Evolutionary conservation across 1,140 invertebrate genomes (phyloP), one percentile per base, ranked within the genome.

Genomic region (Mycetomoellerius zeteki): DNA sequence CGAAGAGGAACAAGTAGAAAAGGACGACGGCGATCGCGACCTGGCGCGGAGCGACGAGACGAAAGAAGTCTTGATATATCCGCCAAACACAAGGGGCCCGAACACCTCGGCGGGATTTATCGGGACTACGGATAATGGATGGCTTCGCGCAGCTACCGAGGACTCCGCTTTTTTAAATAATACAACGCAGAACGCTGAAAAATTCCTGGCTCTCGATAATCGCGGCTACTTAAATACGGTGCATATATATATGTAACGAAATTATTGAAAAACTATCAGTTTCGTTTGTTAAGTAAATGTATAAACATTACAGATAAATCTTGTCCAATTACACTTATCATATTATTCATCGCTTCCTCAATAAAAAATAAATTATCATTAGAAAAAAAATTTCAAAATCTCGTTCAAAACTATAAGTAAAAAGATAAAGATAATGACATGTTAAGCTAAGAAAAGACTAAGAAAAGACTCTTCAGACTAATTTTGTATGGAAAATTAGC

Each of bases 1-100:
- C 50, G n/a, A 30, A 58, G 54, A 69, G 78, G 72, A 89, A 84
- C 58, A 75, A 69, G 69, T 80, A 85, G 90, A 86, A 92, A 90
- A 85, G 30, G 43, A 81, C 84, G 78, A 67, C 78, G 80, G 76
- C 72, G 67, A 60, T 78, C 77, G 47, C 77, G 72, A 27, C 58
- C 77, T 56, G 21, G 52, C 33, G 52, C 64, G 27, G 19, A 8
- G 47, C 86, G 90, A 90, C 90, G 89, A 86, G 89, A 75, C 62
- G 82, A 88, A 54, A 87, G 89, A 93, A 93, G 91, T 93, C 91
- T 93, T 94, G 94, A 94, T 95, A 95, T 93, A 94, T 95, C 94
- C 93, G 90, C 94, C 94, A 95, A 95, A 94, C 93, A 94, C 92
- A 93, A 86, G 89, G 90, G 91, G 54, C 12, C 62, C 82, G 90